Evolutionary conservation across 2,113 vertebrate species (phyloP), one percentile per base, ranked within the genome.

Genomic region (Cavia aperea): DNA sequence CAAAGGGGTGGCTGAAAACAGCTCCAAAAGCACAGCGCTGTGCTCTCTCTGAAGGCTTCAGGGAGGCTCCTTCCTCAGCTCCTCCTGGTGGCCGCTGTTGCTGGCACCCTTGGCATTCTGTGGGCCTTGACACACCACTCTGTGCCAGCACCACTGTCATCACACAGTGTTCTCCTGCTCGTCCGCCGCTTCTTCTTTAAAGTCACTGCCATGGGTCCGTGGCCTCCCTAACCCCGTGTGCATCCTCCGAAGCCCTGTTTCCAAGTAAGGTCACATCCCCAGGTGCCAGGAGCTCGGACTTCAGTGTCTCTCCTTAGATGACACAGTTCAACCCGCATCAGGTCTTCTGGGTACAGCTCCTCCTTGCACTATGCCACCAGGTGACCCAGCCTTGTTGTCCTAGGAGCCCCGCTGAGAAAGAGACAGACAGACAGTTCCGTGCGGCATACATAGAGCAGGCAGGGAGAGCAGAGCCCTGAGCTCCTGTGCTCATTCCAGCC

Each of bases 381-480:
- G 6, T 31, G 65, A 72, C 33, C 29, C 82, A 51, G 21, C 78
- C 68, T 33, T 31, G 0, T n/a, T 62, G n/a, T 31, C 73, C 51
- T 77, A 54, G 58, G 36, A 78, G 11, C 36, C 51, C 62, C 82
- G n/a, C 14, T n/a, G 62, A 91, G 79, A 81, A 19, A 58, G 21
- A 43, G 24, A 73, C 36, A 49, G 62, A 36, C 62, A 36, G 83
- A 23, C 29, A 65, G 63, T 21, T 49, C 60, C 62, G 39, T 31
- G 4, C 9, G 16, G 49, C 68, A 11, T 29, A 33, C 0, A 8
- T 5, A 11, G 43, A 2, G 24, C n/a, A 43, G n/a, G 19, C 39
- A 4, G 4, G 16, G 24, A 39, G 70, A 18, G 2, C 21, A 2
- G 18, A 3, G 19, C 21, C 14, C 36, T 49, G 51, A 5, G 2